Conservation (phyloP, 2,797 vertebrate species). For the Myotis findleyi region DNA sequence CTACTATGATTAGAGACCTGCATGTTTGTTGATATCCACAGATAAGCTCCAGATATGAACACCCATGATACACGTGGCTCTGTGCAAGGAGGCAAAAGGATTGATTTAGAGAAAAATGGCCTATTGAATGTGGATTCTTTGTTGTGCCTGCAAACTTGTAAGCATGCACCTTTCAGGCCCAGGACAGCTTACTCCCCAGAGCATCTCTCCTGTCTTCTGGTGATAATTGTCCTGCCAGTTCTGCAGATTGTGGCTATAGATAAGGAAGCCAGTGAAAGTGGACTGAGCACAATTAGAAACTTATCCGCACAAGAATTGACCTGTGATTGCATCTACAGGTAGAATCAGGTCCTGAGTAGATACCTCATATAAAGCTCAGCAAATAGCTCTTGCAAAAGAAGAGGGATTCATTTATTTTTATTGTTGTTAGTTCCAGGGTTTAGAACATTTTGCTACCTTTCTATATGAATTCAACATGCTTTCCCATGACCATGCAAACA, state of each 20-base stretch:
- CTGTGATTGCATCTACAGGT: conserved; percentile 45
- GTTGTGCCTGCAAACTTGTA: conserved; percentile 30
- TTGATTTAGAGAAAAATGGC: conserved; percentile 54
- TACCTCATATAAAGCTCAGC: not conserved
- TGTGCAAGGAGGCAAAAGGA: conserved; percentile 35
- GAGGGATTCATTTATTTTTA: conserved; percentile 27
- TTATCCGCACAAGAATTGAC: conserved; percentile 29
- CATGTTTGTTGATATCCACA: conserved; percentile 58
- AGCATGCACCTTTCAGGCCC: conserved; percentile 47
- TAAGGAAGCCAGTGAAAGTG: conserved; percentile 58
- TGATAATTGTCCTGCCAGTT: conserved; percentile 68
- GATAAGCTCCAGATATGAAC: conserved; percentile 52
- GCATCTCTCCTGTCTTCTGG: conserved; percentile 46
- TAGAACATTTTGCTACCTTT: not conserved
- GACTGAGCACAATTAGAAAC: conserved; percentile 64
- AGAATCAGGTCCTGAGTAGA: conserved; percentile 5
- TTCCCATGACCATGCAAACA: not conserved
- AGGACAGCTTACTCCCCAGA: not conserved
- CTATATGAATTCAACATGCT: not conserved
- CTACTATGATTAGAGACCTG: conserved; percentile 68
- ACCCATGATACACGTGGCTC: not conserved
- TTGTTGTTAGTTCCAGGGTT: not conserved
- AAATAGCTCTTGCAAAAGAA: conserved; percentile 45
- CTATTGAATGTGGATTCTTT: conserved; percentile 53
- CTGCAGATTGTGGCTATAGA: conserved; percentile 50